These are phyloP conservation scores for Marisa cornuarietis DNA, from an alignment of 1,140 invertebrate species.

Conservation along the genomic window DNA sequence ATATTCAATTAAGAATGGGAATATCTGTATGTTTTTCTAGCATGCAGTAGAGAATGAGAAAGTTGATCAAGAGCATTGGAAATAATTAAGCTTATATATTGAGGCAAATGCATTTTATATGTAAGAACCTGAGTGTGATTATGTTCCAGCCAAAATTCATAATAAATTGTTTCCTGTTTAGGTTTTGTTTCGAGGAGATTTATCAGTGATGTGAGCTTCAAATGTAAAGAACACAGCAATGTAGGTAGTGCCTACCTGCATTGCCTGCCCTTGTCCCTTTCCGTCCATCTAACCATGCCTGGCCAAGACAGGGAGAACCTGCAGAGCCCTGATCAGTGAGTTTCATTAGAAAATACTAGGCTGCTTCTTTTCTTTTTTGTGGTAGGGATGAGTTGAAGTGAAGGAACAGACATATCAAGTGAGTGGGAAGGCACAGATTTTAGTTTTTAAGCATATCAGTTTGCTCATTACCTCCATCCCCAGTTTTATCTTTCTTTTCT, in stretches of 20 bases:
- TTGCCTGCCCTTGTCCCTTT: conserved; percentile 1
- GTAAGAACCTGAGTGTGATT: neutral
- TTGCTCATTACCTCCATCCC: neutral
- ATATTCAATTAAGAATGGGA: too few relatives aligned
- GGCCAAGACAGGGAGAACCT: conserved; percentile 24
- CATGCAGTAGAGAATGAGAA: too few relatives aligned
- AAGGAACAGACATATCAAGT: neutral
- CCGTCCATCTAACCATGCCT: conserved; percentile 26
- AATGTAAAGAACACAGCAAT: conserved; percentile 1
- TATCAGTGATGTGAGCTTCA: conserved; percentile 10
- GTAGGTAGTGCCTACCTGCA: conserved; percentile 1
- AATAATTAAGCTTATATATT: neutral
- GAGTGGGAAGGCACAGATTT: neutral
- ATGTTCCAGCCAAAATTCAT: neutral
- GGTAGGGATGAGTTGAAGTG: neutral
- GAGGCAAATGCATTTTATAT: neutral
- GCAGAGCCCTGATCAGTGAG: conserved; percentile 28
- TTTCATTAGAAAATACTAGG: neutral
- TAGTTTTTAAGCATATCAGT: neutral
- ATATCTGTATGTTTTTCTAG: too few relatives aligned
- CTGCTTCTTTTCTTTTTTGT: neutral
- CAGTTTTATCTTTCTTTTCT: neutral
- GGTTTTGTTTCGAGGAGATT: neutral
- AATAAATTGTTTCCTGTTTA: neutral
- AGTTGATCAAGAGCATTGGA: neutral